Percentiles rank a stretch among this genome's conserved stretches.
These are phyloP conservation scores for Stenotaenia linearis DNA, from an alignment of 2,888 invertebrate genomes.

Conservation along the genomic window DNA sequence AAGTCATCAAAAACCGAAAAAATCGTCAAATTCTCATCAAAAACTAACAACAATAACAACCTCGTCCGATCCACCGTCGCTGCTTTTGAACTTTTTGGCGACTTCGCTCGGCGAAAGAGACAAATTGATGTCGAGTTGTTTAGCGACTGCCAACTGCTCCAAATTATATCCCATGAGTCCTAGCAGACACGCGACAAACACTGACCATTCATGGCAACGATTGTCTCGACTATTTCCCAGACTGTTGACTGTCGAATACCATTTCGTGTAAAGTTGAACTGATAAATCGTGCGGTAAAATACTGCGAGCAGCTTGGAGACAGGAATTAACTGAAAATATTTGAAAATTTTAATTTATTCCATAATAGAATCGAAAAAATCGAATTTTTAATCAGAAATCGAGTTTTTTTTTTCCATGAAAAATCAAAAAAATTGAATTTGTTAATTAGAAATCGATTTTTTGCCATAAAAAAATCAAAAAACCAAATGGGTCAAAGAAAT, in stretches of 20 bases:
- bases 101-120: constrained; percentile 52
- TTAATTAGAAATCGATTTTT: too few relatives aligned
- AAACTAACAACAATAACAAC: too few relatives aligned
- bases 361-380: constrained; percentile 54
- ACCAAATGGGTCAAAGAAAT: too few relatives aligned
- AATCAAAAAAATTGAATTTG: too few relatives aligned
- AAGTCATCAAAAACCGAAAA: too few relatives aligned
- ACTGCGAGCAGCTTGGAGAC: constrained; percentile 64
- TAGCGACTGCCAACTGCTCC: constrained; percentile 51
- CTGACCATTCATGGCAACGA: constrained; percentile 69
- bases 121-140: constrained; percentile 47
- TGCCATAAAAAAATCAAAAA: too few relatives aligned
- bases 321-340: constrained; percentile 57
- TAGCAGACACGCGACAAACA: constrained; percentile 61
- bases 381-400: too few relatives aligned
- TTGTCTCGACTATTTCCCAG: constrained; percentile 75
- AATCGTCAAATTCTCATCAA: too few relatives aligned
- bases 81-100: constrained; percentile 67
- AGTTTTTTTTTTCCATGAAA: too few relatives aligned
- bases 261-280: constrained; percentile 67
- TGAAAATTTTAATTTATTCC: constrained; percentile 48
- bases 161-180: constrained; percentile 46
- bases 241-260: constrained; percentile 83
- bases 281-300: constrained; percentile 69
- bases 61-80: constrained; percentile 68